These are phyloP conservation scores for Gopherus evgoodei DNA, from an alignment of 2,113 vertebrate species.

Conservation along the genomic window DNA sequence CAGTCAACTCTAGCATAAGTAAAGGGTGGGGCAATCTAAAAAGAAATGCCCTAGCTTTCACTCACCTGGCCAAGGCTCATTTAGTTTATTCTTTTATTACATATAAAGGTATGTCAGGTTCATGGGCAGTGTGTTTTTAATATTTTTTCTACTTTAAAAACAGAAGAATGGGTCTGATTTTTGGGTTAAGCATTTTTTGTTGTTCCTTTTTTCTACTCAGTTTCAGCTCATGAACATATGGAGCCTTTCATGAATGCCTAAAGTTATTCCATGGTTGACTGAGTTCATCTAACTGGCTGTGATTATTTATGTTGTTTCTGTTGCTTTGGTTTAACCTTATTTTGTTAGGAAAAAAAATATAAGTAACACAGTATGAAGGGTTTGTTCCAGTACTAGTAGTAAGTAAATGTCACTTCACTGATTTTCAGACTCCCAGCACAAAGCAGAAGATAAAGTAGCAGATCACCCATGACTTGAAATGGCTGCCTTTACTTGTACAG, in stretches of 20 bases:
- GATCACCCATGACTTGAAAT: accelerated
- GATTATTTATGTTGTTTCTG: not conserved
- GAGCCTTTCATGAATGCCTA: not conserved
- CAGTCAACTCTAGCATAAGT: not conserved
- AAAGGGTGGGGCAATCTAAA: not conserved
- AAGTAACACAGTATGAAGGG: not conserved
- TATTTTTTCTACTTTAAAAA: not conserved
- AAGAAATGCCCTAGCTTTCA: not conserved
- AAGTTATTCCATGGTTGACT: not conserved
- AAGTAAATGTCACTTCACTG: not conserved
- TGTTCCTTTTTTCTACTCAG: not conserved
- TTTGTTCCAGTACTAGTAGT: not conserved
- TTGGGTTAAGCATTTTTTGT: not conserved
- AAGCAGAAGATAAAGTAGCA: slow-evolving; percentile 8
- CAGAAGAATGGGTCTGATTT: not conserved
- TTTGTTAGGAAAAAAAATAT: not conserved
- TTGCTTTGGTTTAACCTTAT: not conserved
- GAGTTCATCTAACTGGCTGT: not conserved
- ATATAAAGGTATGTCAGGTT: not conserved
- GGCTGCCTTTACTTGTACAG: not conserved
- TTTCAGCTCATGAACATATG: not conserved
- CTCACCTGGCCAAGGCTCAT: not conserved
- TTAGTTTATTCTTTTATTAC: not conserved
- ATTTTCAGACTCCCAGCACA: not conserved
- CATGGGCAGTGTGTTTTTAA: not conserved